Base-by-base conservation (phyloP, 2,113 vertebrate species). In the Potamarius usumacintae region DNA sequence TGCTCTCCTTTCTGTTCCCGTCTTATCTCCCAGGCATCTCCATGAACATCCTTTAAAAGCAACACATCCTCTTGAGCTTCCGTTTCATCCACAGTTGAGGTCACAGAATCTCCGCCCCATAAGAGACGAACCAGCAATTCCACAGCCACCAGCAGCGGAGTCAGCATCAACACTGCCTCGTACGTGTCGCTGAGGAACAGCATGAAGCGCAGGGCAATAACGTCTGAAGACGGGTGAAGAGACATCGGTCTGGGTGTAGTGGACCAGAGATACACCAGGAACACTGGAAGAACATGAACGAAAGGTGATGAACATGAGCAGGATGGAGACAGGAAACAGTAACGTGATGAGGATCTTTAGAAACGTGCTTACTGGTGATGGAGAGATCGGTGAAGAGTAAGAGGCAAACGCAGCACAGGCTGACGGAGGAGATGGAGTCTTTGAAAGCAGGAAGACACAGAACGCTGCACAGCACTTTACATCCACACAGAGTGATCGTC, bases 321-420 rank as follows among this genome's bases (percentile, higher is more conserved):
- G 42, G 17, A 58, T 22, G 30, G 10, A 57, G 18, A 85, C 27
- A 3, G 15, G 20, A 15, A 30, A 30, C 5, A 65, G 50, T 30
- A 71, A 69, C 12, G 14, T 11, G 17, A n/a, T n/a, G 34, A 82
- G 27, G 34, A 63, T 48, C 34, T 42, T 9, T n/a, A 52, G 81
- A 34, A 30, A 34, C 4, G 15, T 69, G 55, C 55, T 85, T 67
- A 67, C 82, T 58, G 7, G 30, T 62, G 48, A 95, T 89, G 20
- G 92, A 78, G 86, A 96, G 87, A 91, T 96, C 96, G 0, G 96
- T 96, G 91, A 96, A 94, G 72, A 96, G 22, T 69, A 96, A 89
- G 52, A 96, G 94, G 88, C 94, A 94, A 87, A 92, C 90, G 87
- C 94, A 94, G 90, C 95, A 95, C 89, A 94, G 91, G 83, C 92